phyloP scores from a whole-genome alignment of 30 jellyfish, hydroid and myxozoan genomes.

The Aurelia sp. region DNA sequence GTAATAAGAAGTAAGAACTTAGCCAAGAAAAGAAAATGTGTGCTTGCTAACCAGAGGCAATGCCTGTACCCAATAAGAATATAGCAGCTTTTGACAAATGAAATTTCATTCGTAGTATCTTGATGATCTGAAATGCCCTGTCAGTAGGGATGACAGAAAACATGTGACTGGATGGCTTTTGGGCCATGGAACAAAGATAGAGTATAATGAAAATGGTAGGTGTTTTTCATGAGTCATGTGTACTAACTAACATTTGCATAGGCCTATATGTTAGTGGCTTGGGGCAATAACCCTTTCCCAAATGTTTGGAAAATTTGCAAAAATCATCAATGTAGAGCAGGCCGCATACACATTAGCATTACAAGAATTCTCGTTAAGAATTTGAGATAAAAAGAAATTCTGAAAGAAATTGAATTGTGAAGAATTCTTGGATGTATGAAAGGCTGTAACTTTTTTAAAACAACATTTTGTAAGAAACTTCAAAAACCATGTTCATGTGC shows the following conservation, averaged over 20 bases:
- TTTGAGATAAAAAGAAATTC: too few species aligned
- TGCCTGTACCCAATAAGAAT: neutral
- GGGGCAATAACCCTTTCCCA: neutral
- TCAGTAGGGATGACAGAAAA: slow-evolving; percentile 46
- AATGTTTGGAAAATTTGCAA: neutral
- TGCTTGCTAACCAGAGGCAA: neutral
- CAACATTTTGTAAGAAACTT: too few species aligned
- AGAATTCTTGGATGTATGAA: too few species aligned
- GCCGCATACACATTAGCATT: too few species aligned
- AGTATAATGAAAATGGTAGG: slow-evolving; percentile 80
- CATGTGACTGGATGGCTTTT: slow-evolving; percentile 82
- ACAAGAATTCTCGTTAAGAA: too few species aligned
- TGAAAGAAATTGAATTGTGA: too few species aligned
- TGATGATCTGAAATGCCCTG: slow-evolving; percentile 86
- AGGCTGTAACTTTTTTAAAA: too few species aligned
- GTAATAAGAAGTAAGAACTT: neutral
- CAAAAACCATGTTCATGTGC: too few species aligned
- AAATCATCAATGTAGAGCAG: too few species aligned
- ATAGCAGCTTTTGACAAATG: neutral
- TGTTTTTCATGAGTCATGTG: neutral
- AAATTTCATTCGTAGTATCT: slow-evolving; percentile 66
- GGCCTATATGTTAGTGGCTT: neutral
- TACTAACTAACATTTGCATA: neutral
- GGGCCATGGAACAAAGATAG: slow-evolving; percentile 81
- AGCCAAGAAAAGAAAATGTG: neutral